phyloP scores from a whole-genome alignment of 2,797 vertebrate species.

The Gephyroberyx darwinii region DNA sequence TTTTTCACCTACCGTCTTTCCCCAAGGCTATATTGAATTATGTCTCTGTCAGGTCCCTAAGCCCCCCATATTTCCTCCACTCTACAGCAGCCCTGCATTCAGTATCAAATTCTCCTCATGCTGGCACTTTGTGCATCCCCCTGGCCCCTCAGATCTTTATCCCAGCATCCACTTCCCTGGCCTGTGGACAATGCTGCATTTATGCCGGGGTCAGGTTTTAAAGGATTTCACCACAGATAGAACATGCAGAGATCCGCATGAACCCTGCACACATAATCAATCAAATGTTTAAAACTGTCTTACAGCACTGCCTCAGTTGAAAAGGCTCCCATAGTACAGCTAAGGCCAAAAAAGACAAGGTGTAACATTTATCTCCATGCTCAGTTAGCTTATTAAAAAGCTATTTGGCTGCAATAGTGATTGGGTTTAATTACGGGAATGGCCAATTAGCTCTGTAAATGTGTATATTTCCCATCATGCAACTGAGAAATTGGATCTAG shows the following conservation, averaged over 20 bases:
- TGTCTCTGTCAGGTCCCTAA: constrained; percentile 84
- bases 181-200: constrained; percentile 70
- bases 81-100: constrained; percentile 75
- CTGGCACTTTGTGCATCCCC: constrained; percentile 77
- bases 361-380: constrained; percentile 36
- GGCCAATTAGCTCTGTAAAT: constrained; percentile 52
- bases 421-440: constrained; percentile 57
- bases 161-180: constrained; percentile 66
- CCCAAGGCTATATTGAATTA: constrained; percentile 83
- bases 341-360: constrained; percentile 20
- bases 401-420: constrained; percentile 30
- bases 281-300: constrained; percentile 54
- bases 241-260: constrained; percentile 60
- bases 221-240: constrained; percentile 60
- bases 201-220: constrained; percentile 72
- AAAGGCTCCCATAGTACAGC: constrained; percentile 10
- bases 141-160: constrained; percentile 76
- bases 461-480: constrained; percentile 47
- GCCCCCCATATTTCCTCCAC: constrained; percentile 81
- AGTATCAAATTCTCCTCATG: constrained; percentile 81
- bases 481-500: constrained; percentile 57
- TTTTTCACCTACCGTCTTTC: constrained; percentile 68
- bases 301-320: constrained; percentile 17
- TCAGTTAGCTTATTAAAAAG: constrained; percentile 45
- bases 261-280: constrained; percentile 61